Conservation (phyloP, 1,140 invertebrate genomes). For the Gonioctena quinquepunctata region DNA sequence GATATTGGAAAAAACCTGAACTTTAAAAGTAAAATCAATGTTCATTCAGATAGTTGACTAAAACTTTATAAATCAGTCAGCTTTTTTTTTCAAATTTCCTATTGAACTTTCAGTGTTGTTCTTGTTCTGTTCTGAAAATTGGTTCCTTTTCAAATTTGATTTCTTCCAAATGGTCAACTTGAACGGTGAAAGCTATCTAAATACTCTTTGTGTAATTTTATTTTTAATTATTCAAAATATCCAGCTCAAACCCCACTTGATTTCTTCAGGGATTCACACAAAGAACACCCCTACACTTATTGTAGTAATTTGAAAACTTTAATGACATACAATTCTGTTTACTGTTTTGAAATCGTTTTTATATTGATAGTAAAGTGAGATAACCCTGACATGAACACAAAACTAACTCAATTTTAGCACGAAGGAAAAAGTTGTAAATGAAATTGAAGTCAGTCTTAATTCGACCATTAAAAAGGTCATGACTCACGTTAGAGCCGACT, state of each 20-base stretch:
- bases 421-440: constrained; percentile 11
- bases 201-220: too few species aligned
- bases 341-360: constrained; percentile 1
- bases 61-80: too few species aligned
- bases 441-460: constrained; percentile 15
- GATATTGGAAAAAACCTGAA: too few species aligned
- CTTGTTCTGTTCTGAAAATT: too few species aligned
- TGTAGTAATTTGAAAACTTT: neutral
- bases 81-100: too few species aligned
- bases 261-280: neutral
- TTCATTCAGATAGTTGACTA: too few species aligned
- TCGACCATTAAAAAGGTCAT: constrained; percentile 12
- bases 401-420: constrained; percentile 10
- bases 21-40: too few species aligned
- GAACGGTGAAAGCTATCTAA: too few species aligned
- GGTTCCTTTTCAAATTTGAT: too few species aligned
- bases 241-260: neutral
- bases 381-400: neutral
- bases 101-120: too few species aligned
- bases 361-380: constrained; percentile 10
- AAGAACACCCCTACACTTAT: neutral
- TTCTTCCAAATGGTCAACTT: too few species aligned
- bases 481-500: constrained; percentile 10
- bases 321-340: neutral
- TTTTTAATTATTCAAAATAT: too few species aligned